These are phyloP conservation scores for Heliconius ismenius DNA, from an alignment of 2,888 invertebrate species.

Conservation along the genomic window DNA sequence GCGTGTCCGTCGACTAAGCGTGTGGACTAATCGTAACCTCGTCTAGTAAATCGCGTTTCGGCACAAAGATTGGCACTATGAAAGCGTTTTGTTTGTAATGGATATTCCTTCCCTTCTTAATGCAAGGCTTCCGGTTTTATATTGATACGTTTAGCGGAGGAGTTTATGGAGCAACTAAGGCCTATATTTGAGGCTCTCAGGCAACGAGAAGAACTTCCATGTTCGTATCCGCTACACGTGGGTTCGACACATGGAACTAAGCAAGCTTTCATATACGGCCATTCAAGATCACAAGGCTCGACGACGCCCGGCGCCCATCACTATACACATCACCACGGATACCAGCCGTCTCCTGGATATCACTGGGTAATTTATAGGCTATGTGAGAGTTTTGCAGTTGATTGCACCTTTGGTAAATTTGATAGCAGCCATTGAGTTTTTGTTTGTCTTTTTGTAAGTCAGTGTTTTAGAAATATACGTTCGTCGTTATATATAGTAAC, in stretches of 20 bases:
- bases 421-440: conserved; percentile 55
- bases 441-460: conserved; percentile 60
- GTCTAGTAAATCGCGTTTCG: conserved; percentile 66
- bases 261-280: conserved; percentile 83
- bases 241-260: conserved; percentile 85
- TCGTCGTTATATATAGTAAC: conserved; percentile 40
- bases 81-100: conserved; percentile 60
- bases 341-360: conserved; percentile 87
- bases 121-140: conserved; percentile 73
- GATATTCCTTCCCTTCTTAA: conserved; percentile 65
- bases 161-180: conserved; percentile 97
- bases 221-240: conserved; percentile 95
- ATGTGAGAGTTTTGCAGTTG: conserved; percentile 66
- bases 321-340: conserved; percentile 85
- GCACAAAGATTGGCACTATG: conserved; percentile 79
- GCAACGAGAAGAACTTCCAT: conserved; percentile 94
- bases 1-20: conserved; percentile 68
- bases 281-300: conserved; percentile 84
- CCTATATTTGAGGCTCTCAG: conserved; percentile 97
- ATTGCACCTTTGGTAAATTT: conserved; percentile 58
- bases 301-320: conserved; percentile 84
- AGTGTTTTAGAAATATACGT: conserved; percentile 59
- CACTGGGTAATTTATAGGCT: conserved; percentile 86
- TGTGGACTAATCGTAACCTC: conserved; percentile 73
- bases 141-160: conserved; percentile 89